Evolutionary conservation across 1,140 invertebrate genomes (phyloP), one percentile per base, ranked within the genome.

Genomic region (Apis florea): DNA sequence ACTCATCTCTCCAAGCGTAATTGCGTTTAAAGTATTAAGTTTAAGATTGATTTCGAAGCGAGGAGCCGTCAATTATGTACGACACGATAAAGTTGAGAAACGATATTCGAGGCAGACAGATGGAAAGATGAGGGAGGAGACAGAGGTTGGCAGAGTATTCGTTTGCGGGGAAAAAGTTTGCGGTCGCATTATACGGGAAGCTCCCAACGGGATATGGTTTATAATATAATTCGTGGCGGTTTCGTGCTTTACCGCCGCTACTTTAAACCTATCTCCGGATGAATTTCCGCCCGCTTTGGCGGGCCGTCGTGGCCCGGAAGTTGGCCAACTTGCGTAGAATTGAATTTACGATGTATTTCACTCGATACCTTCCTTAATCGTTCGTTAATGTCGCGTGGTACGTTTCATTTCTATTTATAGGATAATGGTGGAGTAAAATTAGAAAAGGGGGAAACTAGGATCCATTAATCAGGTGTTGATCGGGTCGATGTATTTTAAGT

Each of bases 191-290:
- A 51, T 59, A 49, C 40, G 13, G 70, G 19, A 56, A 74, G 51
- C 47, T 79, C 47, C 21, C 76, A 24, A n/a, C 47, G 47, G 24
- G 26, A 61, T 58, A 79, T 53, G 76, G 67, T 71, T 79, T 79
- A 66, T 74, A 56, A 66, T 63, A 74, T 80, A 80, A 80, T 74
- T 80, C 71, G 70, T 66, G n/a, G 59, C 70, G 66, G 71, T 17
- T 31, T 80, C 78, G 70, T 12, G 78, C 31, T 40, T 74, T 74
- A 80, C 78, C 63, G 78, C 74, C 78, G 53, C 78, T 63, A 64
- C 59, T 74, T 54, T 80, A 80, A 80, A 66, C 70, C 71, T 80
- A 74, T 80, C 78, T 74, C 78, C 78, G 78, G 78, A 66, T 56
- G 71, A 80, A 80, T 80, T 58, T 80, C 78, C 78, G 61, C 53